A percentile compares a stretch with the other conserved stretches of the same genome.
These are phyloP conservation scores for Orbicella faveolata DNA, from an alignment of 64 coral and sea anemone species.

Conservation along the genomic window DNA sequence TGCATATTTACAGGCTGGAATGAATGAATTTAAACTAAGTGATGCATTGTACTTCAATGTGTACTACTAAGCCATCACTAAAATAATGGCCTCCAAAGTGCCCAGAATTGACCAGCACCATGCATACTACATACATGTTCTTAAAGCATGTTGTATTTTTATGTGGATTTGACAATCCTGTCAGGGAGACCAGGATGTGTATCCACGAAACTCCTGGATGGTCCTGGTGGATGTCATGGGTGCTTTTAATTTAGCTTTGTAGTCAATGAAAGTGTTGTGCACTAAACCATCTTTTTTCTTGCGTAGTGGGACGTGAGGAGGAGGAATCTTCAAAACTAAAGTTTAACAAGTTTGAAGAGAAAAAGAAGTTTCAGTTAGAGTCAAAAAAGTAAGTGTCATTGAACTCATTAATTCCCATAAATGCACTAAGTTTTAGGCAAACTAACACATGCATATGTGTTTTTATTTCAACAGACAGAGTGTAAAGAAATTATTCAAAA, in stretches of 20 bases:
- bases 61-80: no score
- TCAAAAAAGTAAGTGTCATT: conserved; percentile 90
- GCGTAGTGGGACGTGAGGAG: conserved; percentile 41
- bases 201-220: no score
- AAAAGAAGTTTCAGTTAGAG: conserved; percentile 91
- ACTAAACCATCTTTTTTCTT: background rate
- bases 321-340: conserved; percentile 67
- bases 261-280: background rate
- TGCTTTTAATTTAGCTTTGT: no score
- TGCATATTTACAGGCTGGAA: no score
- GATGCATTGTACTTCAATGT: no score
- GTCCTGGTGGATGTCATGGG: no score
- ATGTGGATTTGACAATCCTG: no score
- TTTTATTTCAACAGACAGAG: conserved; percentile 58
- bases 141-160: no score
- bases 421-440: background rate
- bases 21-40: no score
- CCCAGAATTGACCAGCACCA: background rate
- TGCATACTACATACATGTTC: background rate
- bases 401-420: no score
- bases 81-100: no score
- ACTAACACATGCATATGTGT: background rate
- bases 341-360: conserved; percentile 98
- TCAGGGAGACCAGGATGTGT: no score
- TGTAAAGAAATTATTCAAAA: conserved; percentile 96